Evolutionary conservation across 2,797 vertebrate species (phyloP).

Genomic region (Rhinella marina): DNA sequence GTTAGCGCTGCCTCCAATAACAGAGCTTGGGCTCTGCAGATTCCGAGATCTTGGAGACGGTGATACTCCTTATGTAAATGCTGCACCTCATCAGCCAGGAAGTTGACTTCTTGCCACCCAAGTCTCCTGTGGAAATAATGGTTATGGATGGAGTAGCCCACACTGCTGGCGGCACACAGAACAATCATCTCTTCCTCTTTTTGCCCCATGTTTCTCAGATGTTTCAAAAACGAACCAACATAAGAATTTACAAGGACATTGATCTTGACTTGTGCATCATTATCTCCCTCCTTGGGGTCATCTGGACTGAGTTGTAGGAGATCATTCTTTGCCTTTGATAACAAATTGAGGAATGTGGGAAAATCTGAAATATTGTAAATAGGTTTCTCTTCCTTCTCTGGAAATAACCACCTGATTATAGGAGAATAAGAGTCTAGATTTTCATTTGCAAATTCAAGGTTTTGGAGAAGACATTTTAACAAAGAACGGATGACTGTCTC

Average conservation of each 20-base stretch:
- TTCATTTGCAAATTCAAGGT: conserved; percentile 63
- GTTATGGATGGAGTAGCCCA: conserved; percentile 63
- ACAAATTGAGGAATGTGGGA: conserved; percentile 57
- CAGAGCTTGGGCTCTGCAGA: conserved; percentile 66
- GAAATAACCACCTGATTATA: conserved; percentile 67
- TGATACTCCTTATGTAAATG: conserved; percentile 49
- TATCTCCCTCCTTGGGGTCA: conserved; percentile 17
- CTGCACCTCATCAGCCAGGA: conserved; percentile 65
- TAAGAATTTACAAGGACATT: conserved; percentile 40
- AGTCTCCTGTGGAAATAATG: conserved; percentile 67
- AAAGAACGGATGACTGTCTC: conserved; percentile 60
- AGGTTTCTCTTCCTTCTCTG: accelerated
- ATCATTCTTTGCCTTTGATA: conserved; percentile 59
- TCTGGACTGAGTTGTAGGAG: conserved; percentile 44
- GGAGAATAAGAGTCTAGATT: conserved; percentile 63
- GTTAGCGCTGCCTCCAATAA: conserved; percentile 67
- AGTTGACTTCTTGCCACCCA: conserved; percentile 65
- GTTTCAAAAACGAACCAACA: conserved; percentile 64
- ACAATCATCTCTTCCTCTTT: conserved; percentile 66
- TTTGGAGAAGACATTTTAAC: conserved; percentile 66
- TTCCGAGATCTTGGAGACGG: conserved; percentile 63
- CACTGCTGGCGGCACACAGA: conserved; percentile 62
- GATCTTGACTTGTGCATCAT: conserved; percentile 60
- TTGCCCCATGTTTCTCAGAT: conserved; percentile 59
- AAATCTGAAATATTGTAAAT: conserved; percentile 45